A percentile compares a stretch with the other conserved stretches of the same genome.
These are phyloP conservation scores for Anoplolepis gracilipes DNA, from an alignment of 1,140 invertebrate genomes.

Conservation along the genomic window DNA sequence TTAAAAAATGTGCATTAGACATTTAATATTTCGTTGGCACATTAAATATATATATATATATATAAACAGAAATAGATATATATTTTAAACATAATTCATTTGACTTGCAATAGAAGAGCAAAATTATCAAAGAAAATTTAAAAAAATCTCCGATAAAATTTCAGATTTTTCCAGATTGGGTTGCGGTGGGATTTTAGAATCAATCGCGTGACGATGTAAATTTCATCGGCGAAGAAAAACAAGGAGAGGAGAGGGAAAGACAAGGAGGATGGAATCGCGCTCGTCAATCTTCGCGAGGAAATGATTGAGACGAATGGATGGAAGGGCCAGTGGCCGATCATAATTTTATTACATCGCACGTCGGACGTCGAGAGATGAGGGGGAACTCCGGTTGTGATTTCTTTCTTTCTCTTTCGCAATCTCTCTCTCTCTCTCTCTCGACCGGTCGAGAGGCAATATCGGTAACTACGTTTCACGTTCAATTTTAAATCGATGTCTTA, in stretches of 20 bases:
- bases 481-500: conserved; percentile 56
- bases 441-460: conserved; percentile 45
- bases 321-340: conserved; percentile 61
- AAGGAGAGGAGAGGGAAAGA: neutral
- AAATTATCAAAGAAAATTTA: too few species aligned
- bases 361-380: conserved; percentile 53
- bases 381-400: conserved; percentile 42
- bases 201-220: conserved; percentile 38
- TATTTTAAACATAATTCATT: too few species aligned
- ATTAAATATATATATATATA: too few species aligned
- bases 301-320: conserved; percentile 70
- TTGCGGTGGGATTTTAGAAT: conserved; percentile 29
- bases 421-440: conserved; percentile 4
- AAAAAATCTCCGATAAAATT: too few species aligned
- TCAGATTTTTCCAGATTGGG: neutral
- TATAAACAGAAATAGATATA: too few species aligned
- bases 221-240: neutral
- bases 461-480: conserved; percentile 56
- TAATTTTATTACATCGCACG: conserved; percentile 68
- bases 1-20: too few species aligned
- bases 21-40: too few species aligned
- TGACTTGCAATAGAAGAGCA: too few species aligned
- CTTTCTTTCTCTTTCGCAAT: conserved; percentile 11
- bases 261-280: too few species aligned
- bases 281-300: conserved; percentile 69